phyloP scores from a whole-genome alignment of 2,888 invertebrate genomes.

The Xylota segnis region DNA sequence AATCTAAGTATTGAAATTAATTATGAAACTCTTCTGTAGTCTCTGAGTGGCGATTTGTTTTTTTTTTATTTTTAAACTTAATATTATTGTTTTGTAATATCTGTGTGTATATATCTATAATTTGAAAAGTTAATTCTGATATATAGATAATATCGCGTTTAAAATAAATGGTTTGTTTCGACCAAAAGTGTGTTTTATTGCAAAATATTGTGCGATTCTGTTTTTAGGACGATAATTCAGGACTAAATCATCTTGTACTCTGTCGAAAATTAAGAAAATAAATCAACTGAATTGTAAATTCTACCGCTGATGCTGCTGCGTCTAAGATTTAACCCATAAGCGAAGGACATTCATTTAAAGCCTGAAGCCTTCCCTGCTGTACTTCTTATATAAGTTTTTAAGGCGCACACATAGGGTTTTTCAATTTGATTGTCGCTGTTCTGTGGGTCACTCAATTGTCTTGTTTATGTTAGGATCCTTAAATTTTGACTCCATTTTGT shows the following conservation, averaged over 20 bases:
- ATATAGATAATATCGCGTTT: conserved; percentile 15
- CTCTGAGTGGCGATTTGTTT: conserved; percentile 40
- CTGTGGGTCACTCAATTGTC: too few species aligned
- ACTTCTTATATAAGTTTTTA: background rate
- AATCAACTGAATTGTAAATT: background rate
- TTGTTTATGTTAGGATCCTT: too few species aligned
- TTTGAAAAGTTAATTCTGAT: background rate
- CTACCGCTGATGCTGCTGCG: conserved; percentile 31
- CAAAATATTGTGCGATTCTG: conserved; percentile 38
- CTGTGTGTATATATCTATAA: background rate
- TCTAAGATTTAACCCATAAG: conserved; percentile 12
- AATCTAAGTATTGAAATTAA: conserved; percentile 11
- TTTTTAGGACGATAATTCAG: conserved; percentile 3
- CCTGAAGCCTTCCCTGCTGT: conserved; percentile 25
- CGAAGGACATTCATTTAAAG: conserved; percentile 33
- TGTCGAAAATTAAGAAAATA: background rate
- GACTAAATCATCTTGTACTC: conserved; percentile 4
- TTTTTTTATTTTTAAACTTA: conserved; percentile 9
- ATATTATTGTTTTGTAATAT: conserved; percentile 11
- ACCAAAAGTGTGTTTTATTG: conserved; percentile 18
- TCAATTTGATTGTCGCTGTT: background rate
- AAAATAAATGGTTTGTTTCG: conserved; percentile 2
- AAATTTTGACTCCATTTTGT: too few species aligned
- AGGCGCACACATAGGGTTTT: background rate
- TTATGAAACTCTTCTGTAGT: conserved; percentile 36